Conservation (phyloP, 2,888 invertebrate genomes). For the Pammene fasciana region DNA sequence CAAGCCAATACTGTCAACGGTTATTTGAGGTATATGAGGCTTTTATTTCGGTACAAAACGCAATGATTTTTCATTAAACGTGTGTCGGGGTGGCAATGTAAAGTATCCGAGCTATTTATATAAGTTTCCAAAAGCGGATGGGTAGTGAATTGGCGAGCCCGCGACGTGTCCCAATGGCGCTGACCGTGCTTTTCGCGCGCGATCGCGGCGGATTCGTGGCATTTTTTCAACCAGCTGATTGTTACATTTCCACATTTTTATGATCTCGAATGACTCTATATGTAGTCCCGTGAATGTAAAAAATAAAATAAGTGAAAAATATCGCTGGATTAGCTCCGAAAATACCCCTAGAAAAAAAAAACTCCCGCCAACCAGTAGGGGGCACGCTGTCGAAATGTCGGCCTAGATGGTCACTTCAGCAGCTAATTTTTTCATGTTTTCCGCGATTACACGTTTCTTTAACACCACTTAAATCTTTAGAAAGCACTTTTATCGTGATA, state of each 20-base stretch:
- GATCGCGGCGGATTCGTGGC: constrained; percentile 83
- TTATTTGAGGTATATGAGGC: constrained; percentile 52
- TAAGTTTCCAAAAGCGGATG: constrained; percentile 80
- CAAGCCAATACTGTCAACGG: constrained; percentile 70
- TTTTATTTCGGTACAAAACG: constrained; percentile 51
- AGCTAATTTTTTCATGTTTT: constrained; percentile 49
- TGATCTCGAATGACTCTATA: constrained; percentile 53
- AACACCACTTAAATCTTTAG: constrained; percentile 50
- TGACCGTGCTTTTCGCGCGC: constrained; percentile 83
- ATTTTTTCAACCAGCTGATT: constrained; percentile 79
- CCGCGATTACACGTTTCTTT: constrained; percentile 45
- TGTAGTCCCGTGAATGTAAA: constrained; percentile 59
- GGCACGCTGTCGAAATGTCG: constrained; percentile 73
- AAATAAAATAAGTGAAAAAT: constrained; percentile 50
- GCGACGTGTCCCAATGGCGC: constrained; percentile 84
- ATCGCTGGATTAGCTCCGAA: constrained; percentile 51
- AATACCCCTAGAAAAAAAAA: constrained; percentile 64
- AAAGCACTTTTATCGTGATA: constrained; percentile 51
- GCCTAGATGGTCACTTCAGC: constrained; percentile 55
- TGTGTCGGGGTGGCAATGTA: constrained; percentile 57
- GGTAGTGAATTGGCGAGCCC: constrained; percentile 77
- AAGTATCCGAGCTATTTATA: constrained; percentile 73
- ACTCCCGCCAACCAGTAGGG: constrained; percentile 81
- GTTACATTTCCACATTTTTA: constrained; percentile 58
- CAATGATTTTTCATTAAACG: constrained; percentile 53